phyloP scores from a whole-genome alignment of 2,797 vertebrate genomes.

The Vespertilio murinus region DNA sequence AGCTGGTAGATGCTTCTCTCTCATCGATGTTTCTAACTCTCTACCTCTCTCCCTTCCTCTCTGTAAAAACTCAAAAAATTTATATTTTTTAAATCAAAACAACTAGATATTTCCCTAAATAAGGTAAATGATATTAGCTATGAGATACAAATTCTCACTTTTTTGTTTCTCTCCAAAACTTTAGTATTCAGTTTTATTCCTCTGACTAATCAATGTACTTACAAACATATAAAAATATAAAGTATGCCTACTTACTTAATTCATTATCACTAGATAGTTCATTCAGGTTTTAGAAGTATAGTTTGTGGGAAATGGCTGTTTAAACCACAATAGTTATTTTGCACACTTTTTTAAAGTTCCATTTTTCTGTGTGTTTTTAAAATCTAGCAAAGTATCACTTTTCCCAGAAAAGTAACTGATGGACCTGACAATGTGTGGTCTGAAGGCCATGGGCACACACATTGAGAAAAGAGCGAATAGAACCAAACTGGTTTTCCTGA shows the following conservation, averaged over 20 bases:
- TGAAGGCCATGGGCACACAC: neutral
- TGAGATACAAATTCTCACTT: neutral
- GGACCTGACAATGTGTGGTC: neutral
- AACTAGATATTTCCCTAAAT: neutral
- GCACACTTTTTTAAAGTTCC: neutral
- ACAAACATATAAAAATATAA: neutral
- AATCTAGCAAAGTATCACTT: neutral
- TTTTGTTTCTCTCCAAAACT: constrained; percentile 24
- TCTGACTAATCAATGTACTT: neutral
- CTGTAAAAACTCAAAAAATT: no score
- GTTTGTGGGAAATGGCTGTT: neutral
- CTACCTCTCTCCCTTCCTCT: no score
- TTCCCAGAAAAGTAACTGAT: neutral
- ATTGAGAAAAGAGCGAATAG: neutral
- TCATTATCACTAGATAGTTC: neutral
- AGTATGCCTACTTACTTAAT: neutral
- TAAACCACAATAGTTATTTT: neutral
- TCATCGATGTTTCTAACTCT: no score
- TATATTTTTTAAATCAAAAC: no score
- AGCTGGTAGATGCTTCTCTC: no score
- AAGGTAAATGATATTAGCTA: neutral
- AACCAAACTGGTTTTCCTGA: neutral
- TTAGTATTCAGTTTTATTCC: neutral
- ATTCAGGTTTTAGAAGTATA: constrained; percentile 7
- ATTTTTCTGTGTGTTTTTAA: neutral